Percentiles rank a stretch among this genome's conserved stretches.
phyloP scores from a whole-genome alignment of 2,797 vertebrate species.

The Chaetodon trifasciatus region DNA sequence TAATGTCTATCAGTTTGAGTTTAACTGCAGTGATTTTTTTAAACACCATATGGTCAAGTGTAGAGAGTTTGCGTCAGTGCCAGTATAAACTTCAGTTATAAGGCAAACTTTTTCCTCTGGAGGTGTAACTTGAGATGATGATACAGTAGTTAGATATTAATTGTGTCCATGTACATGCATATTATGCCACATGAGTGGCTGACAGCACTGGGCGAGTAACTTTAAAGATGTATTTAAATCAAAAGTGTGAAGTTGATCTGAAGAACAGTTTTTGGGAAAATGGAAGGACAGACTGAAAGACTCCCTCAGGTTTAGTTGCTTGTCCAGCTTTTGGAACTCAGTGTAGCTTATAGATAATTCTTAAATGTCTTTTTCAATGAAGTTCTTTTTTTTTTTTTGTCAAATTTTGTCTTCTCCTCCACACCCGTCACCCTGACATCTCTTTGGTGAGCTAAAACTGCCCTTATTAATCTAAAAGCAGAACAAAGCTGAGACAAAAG shows the following conservation, averaged over 20 bases:
- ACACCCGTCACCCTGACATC: neutral
- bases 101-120: neutral
- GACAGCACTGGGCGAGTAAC: neutral
- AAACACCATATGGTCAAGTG: neutral
- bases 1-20: neutral
- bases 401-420: neutral
- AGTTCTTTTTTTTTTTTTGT: neutral
- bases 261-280: too few relatives aligned
- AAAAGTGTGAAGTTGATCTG: too few relatives aligned
- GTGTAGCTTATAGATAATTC: neutral
- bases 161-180: neutral
- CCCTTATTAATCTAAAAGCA: constrained; percentile 71
- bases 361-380: neutral
- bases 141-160: neutral
- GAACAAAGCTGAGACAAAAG: constrained; percentile 75
- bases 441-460: neutral
- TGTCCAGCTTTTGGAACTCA: neutral
- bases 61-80: neutral
- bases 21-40: neutral
- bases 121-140: neutral
- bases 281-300: too few relatives aligned
- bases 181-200: neutral
- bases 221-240: neutral
- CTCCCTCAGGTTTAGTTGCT: too few relatives aligned
- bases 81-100: neutral